A percentile compares a stretch with the other conserved stretches of the same genome.
These are phyloP conservation scores for Trogon melanurus DNA, from an alignment of 2,113 vertebrate genomes.

Conservation along the genomic window DNA sequence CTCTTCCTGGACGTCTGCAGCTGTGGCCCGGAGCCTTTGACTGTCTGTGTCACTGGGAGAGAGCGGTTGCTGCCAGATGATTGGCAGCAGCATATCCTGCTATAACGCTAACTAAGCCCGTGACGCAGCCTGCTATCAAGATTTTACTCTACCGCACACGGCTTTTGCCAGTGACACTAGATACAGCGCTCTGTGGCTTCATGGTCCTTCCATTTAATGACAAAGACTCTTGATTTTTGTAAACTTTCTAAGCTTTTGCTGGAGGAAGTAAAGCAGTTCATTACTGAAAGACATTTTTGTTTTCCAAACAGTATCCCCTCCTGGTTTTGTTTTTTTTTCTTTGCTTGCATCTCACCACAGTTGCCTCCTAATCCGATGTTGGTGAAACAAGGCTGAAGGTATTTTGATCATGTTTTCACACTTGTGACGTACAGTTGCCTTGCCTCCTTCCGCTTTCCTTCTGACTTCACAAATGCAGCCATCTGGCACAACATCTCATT, in stretches of 20 bases:
- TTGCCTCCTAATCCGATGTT: constrained; percentile 40
- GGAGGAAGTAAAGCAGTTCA: not conserved
- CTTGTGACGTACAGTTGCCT: constrained; percentile 43
- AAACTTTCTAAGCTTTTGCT: constrained; percentile 12
- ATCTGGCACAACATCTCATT: constrained; percentile 24
- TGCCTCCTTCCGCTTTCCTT: constrained; percentile 34
- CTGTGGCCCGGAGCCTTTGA: not conserved
- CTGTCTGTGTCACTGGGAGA: not conserved
- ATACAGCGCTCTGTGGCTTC: not conserved
- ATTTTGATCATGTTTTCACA: constrained; percentile 59
- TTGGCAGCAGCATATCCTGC: not conserved
- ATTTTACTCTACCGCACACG: not conserved
- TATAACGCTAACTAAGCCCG: not conserved
- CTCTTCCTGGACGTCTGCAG: not conserved
- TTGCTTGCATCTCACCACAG: constrained; percentile 45
- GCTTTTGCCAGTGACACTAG: not conserved
- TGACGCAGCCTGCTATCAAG: not conserved
- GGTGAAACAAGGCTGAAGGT: constrained; percentile 54
- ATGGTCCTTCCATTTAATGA: not conserved
- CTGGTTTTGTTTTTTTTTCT: not conserved
- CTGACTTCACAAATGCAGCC: constrained; percentile 38
- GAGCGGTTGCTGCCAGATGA: not conserved
- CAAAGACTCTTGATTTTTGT: not conserved
- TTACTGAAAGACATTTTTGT: constrained; percentile 25
- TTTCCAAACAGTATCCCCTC: constrained; percentile 14